These are phyloP conservation scores for Umimayanthus kanabou DNA, from an alignment of 92 coral and sea anemone genomes.

Conservation along the genomic window DNA sequence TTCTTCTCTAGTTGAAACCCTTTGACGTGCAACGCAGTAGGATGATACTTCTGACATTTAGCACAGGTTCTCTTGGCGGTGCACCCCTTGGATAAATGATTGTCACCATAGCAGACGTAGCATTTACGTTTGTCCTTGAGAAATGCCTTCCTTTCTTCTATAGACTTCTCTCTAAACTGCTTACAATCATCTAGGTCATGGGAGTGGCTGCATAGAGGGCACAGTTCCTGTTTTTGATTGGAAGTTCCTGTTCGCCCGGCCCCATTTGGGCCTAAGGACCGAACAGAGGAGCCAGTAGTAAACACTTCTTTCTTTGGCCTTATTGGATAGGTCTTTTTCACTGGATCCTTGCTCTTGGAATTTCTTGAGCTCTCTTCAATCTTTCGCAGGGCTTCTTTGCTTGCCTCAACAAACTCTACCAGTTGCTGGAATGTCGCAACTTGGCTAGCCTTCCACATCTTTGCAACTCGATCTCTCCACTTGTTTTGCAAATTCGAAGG, in stretches of 20 bases:
- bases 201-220: conserved; percentile 34
- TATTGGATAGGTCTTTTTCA: neutral
- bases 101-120: conserved; percentile 55
- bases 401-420: conserved; percentile 41
- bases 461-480: conserved; percentile 53
- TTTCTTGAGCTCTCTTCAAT: conserved; percentile 32
- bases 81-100: conserved; percentile 58
- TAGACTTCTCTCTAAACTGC: conserved; percentile 47
- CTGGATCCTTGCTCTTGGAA: neutral
- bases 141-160: conserved; percentile 53
- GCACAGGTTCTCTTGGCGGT: conserved; percentile 28
- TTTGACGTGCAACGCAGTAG: conserved; percentile 64
- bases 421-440: conserved; percentile 46
- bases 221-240: too few relatives aligned
- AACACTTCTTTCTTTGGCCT: neutral
- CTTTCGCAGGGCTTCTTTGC: conserved; percentile 46
- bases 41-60: conserved; percentile 51
- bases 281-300: neutral
- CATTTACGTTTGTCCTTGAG: conserved; percentile 53
- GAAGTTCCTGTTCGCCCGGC: too few relatives aligned
- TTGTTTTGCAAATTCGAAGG: conserved; percentile 51
- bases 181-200: conserved; percentile 65
- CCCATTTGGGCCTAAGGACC: too few relatives aligned
- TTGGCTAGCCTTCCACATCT: conserved; percentile 13
- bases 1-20: conserved; percentile 35